Base-by-base conservation (phyloP, 2,113 vertebrate species). In the Galemys pyrenaicus region DNA sequence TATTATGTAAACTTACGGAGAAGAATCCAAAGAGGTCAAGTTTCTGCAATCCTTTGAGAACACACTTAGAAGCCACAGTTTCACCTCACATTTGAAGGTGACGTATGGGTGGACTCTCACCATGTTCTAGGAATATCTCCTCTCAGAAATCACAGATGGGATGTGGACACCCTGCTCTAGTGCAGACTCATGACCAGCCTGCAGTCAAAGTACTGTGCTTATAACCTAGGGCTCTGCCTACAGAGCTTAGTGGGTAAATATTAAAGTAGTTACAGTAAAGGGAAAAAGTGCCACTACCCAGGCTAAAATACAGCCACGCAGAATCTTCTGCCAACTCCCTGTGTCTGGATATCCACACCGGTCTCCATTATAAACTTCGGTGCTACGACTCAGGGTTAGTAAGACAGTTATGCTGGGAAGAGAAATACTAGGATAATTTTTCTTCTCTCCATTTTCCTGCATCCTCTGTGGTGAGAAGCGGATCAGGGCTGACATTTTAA, bases 241-340 rank as follows among this genome's bases (percentile, higher is more conserved):
- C 19, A 73, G 71, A 54, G 35, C 28, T 62, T 44, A 87, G 28
- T 56, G 22, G 30, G 16, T 39, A 58, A 39, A 86, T 44, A 84
- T 30, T 75, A 56, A 56, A 68, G 35, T 60, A n/a, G 37, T 85
- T 46, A 83, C 6, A 87, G 41, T 26, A 41, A 84, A 75, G 75
- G n/a, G 16, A 35, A 78, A 58, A 65, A 88, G 32, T 32, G 32
- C 73, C 65, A 67, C 7, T 68, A 83, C 9, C 0, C 41, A 62
- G 22, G 15, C 56, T 82, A 92, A 88, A 91, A 67, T 44, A 78
- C 87, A 93, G 46, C 26, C 60, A 89, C 22, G 22, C 17, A 71
- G 74, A 70, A 93, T 12, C 32, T 87, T 80, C 79, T 79, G 39
- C 20, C 13, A 87, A 88, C 54, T 7, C 22, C 6, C 28, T 51